Evolutionary conservation across 1,140 invertebrate species (phyloP).

Genomic region (Pogonomyrmex californicus): DNA sequence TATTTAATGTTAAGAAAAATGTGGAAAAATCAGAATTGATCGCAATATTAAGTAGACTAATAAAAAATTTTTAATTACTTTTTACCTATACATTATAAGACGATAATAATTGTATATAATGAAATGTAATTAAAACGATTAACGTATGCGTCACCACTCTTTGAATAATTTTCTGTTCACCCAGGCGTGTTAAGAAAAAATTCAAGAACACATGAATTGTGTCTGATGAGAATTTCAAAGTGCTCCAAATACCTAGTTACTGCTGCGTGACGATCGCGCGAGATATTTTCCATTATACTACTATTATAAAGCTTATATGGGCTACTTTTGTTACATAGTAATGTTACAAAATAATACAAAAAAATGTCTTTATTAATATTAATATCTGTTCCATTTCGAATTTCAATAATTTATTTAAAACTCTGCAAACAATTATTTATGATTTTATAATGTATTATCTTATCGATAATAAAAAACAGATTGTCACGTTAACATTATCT

Average conservation of each 20-base stretch:
- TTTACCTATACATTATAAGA: neutral
- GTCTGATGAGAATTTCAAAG: constrained; percentile 58
- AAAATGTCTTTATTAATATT: neutral
- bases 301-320: constrained; percentile 9
- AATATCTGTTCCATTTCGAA: neutral
- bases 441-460: neutral
- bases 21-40: neutral
- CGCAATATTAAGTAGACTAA: neutral
- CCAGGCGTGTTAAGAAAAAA: constrained; percentile 34
- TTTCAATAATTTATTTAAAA: neutral
- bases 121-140: constrained; percentile 38
- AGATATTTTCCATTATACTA: constrained; percentile 46
- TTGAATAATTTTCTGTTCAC: constrained; percentile 46
- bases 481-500: neutral
- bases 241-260: constrained; percentile 74
- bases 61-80: neutral
- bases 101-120: constrained; percentile 14
- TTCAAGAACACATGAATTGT: constrained; percentile 48
- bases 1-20: neutral
- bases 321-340: neutral
- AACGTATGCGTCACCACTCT: constrained; percentile 3
- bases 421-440: neutral
- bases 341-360: neutral
- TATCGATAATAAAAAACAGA: neutral
- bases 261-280: constrained; percentile 69